phyloP scores from a whole-genome alignment of 1,140 invertebrate species.

The Nephotettix cincticeps region DNA sequence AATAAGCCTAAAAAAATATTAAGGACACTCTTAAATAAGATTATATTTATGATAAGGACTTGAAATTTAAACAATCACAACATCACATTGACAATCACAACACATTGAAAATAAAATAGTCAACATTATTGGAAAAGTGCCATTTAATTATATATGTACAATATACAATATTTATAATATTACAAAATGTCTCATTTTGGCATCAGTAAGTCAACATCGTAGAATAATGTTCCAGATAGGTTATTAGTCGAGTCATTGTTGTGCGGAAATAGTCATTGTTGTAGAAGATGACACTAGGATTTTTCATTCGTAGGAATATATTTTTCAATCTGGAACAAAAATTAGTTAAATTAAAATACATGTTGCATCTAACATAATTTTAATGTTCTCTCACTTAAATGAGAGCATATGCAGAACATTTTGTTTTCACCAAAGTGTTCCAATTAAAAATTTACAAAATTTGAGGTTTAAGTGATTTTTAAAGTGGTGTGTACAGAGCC shows the following conservation, averaged over 20 bases:
- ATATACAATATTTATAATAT: neutral
- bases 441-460: too few relatives aligned
- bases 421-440: too few relatives aligned
- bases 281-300: neutral
- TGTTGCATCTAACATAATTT: neutral
- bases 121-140: neutral
- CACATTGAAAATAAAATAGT: too few relatives aligned
- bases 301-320: conserved; percentile 3
- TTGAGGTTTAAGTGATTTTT: too few relatives aligned
- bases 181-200: neutral
- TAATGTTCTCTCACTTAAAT: neutral
- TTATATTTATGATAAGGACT: too few relatives aligned
- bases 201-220: neutral
- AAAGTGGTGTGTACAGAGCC: too few relatives aligned
- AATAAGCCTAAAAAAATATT: too few relatives aligned
- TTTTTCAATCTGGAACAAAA: neutral
- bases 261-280: conserved; percentile 5
- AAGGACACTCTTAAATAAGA: too few relatives aligned
- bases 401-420: too few relatives aligned
- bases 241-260: conserved; percentile 3
- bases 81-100: too few relatives aligned
- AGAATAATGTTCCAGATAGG: neutral
- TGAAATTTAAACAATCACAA: too few relatives aligned
- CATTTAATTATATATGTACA: neutral
- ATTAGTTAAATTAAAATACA: neutral